Percentiles rank a stretch among this genome's conserved stretches.
Evolutionary conservation across 2,888 invertebrate genomes (phyloP).

Genomic region (Acrobasis repandana): DNA sequence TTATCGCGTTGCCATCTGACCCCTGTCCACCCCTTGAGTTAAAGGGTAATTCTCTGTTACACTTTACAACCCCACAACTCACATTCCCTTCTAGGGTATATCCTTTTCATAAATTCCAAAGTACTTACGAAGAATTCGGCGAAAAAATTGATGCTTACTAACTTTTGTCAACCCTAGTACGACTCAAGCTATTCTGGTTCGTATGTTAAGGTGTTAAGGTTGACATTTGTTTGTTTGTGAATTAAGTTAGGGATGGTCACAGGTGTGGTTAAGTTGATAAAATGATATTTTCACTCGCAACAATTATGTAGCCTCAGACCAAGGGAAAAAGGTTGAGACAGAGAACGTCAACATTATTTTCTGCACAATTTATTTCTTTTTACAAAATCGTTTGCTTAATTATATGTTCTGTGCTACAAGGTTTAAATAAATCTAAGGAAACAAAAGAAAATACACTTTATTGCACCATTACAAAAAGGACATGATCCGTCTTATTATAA

Average conservation of each 20-base stretch:
- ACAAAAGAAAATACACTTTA: too few species aligned
- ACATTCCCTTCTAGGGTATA: slow-evolving; percentile 15
- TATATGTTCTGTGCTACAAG: too few species aligned
- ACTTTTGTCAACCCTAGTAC: slow-evolving; percentile 19
- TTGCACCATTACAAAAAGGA: too few species aligned
- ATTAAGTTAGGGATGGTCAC: slow-evolving; percentile 17
- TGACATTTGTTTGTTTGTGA: slow-evolving; percentile 11
- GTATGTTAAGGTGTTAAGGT: slow-evolving; percentile 9
- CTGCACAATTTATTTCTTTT: too few species aligned
- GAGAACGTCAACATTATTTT: not conserved
- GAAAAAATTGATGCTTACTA: slow-evolving; percentile 14
- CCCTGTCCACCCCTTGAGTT: slow-evolving; percentile 23
- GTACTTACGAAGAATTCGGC: slow-evolving; percentile 15
- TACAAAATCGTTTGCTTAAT: too few species aligned
- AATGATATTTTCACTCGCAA: slow-evolving; percentile 28
- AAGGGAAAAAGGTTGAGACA: slow-evolving; percentile 1
- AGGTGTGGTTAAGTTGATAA: slow-evolving; percentile 31
- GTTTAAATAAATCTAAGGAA: too few species aligned
- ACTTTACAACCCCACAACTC: slow-evolving; percentile 23
- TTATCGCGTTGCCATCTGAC: slow-evolving; percentile 14
- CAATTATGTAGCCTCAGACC: slow-evolving; percentile 25
- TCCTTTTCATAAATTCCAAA: slow-evolving; percentile 21
- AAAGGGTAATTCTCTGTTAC: slow-evolving; percentile 22
- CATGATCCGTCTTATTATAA: too few species aligned
- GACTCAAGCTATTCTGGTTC: not conserved